These are phyloP conservation scores for Plodia interpunctella DNA, from an alignment of 1,140 invertebrate genomes.

Conservation along the genomic window DNA sequence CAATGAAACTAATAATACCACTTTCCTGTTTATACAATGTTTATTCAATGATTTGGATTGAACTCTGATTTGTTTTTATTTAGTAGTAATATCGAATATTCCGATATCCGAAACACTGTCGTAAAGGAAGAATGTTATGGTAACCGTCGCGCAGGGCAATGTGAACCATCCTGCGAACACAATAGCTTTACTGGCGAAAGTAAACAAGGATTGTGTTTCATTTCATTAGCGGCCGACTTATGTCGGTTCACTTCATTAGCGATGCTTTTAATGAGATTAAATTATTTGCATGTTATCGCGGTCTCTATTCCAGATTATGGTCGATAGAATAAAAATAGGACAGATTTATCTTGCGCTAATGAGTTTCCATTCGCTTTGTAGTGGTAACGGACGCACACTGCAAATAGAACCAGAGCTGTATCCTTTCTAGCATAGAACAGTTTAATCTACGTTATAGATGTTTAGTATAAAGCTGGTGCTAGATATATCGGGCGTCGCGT, in stretches of 20 bases:
- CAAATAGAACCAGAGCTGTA: not conserved
- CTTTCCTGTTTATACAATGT: not conserved
- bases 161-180: constrained; percentile 22
- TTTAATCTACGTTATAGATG: not conserved
- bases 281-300: constrained; percentile 24
- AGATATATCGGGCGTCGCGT: not conserved
- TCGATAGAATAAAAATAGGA: not conserved
- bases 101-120: constrained; percentile 16
- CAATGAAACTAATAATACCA: not conserved
- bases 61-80: constrained; percentile 24
- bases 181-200: constrained; percentile 23
- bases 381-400: not conserved
- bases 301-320: constrained; percentile 14
- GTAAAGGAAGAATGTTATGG: constrained; percentile 28
- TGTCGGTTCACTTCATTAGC: constrained; percentile 32
- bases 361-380: not conserved
- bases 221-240: constrained; percentile 34
- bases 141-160: constrained; percentile 23
- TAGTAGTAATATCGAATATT: constrained; percentile 27
- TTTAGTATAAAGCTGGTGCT: constrained; percentile 5
- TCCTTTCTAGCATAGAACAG: no score
- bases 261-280: constrained; percentile 33
- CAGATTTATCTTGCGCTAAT: not conserved
- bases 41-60: constrained; percentile 8
- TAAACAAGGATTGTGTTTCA: constrained; percentile 31